Base-by-base conservation (phyloP, 2,888 invertebrate genomes). In the Philhelius pedissequus region DNA sequence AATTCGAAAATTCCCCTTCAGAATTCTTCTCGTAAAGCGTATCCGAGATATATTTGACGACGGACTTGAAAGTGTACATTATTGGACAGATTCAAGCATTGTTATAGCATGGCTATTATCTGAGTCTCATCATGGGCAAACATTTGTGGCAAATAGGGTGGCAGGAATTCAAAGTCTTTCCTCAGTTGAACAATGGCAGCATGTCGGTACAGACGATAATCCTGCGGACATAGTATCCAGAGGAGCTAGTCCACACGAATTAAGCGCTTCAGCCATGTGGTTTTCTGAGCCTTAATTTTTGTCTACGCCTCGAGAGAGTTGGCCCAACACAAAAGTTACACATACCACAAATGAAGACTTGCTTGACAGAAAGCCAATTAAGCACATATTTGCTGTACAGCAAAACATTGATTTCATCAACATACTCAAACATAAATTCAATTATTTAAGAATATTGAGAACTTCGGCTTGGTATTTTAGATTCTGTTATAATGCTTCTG, bases 221-320 rank as follows among this genome's bases (percentile, higher is more conserved):
- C 86, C 82, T 2, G 86, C 82, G 13, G 78, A 86, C 15, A 68
- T 86, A 1, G 35, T 80, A 0, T 79, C 75, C 11, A 35, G 80
- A 11, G 84, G 84, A 4, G 35, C 66, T 27, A 40, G 35, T 20
- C 68, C 81, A 7, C 9, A 13, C 3, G 70, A 81, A 2, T 60
- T 86, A 20, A 52, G 15, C 7, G 18, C 8, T 18, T 56, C 20
- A 9, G 8, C 27, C 2, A 56, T 78, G 13, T 74, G 76, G 79
- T 71, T 52, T 13, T 25, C 40, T 18, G 75, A 76, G 4, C 73
- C 71, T 15, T 22, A 30, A 30, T 27, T 48, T 64, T 11, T 25
- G 48, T 18, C 30, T 48, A 50, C 50, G 22, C n/a, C 11, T 27
- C 32, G 27, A 64, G n/a, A 25, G 7, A 50, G 15, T 25, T 50